Base-by-base conservation (phyloP, 2,888 invertebrate species). In the Teinopalpus imperialis region DNA sequence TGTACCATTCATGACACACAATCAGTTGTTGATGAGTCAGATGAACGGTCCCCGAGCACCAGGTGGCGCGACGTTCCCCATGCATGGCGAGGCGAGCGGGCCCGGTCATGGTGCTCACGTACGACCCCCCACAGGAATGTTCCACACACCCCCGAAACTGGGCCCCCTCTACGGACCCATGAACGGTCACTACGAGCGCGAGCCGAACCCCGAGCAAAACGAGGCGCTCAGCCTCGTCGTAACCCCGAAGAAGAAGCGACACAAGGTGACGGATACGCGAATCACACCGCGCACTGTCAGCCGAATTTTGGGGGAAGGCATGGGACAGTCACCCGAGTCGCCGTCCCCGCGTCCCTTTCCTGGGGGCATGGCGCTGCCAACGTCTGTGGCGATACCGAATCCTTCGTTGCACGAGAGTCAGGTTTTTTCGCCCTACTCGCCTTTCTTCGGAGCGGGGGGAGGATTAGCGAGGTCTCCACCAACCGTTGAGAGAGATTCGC, bases 351-450 rank as follows among this genome's bases (percentile, higher is more conserved):
- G 93, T 79, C 93, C 94, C 77, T 92, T 93, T 63, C 95, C 95
- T 41, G 94, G 96, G 46, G 95, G 97, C 90, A 92, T 97, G 88
- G 95, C 96, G 67, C 91, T 98, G 77, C 97, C 98, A 59, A 98
- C 98, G 49, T 96, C 97, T 52, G 98, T 98, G 72, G 98, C 98
- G 76, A 98, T 98, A 79, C 96, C 98, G 49, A 98, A 98, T 85
- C 98, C 98, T 48, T 95, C 97, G 74, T 91, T 98, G 63, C 97
- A 97, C 90, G 96, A 97, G 90, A 96, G 96, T 77, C 96, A 97
- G 89, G 95, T 97, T 72, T 97, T 96, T 86, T 96, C 96, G 59
- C 96, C 96, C 61, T 96, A 96, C 89, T 95, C 95, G 71, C 96
- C 96, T 61, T 96, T 96, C 90, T 96, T 96, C 88, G 94, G 94